A percentile compares a stretch with the other conserved stretches of the same genome.
Evolutionary conservation across 2,888 invertebrate genomes (phyloP).

Genomic region (Amphipyra berbera): DNA sequence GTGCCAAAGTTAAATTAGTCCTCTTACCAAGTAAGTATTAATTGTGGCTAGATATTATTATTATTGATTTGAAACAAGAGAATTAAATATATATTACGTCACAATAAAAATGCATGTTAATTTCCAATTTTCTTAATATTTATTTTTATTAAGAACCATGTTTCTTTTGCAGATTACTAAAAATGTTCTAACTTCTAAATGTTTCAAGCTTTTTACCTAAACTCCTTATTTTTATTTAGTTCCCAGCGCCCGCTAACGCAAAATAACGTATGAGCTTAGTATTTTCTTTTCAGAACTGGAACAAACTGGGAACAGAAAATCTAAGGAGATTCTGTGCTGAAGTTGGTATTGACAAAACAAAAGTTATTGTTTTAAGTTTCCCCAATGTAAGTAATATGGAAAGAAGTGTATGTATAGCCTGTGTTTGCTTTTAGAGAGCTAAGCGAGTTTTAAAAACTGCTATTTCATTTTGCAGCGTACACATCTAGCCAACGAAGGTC

Average conservation of each 20-base stretch:
- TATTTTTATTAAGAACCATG: constrained; percentile 28
- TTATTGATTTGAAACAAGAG: no score
- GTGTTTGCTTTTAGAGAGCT: constrained; percentile 13
- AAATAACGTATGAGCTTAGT: constrained; percentile 56
- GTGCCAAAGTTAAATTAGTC: no score
- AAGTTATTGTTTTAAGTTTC: constrained; percentile 64
- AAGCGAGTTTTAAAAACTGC: background rate
- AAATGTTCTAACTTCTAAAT: constrained; percentile 41
- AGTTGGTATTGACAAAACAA: constrained; percentile 73
- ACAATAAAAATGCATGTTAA: no score
- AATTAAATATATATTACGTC: background rate
- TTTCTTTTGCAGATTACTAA: constrained; percentile 19
- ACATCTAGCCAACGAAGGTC: no score
- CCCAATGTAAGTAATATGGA: constrained; percentile 40
- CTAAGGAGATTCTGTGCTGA: constrained; percentile 67
- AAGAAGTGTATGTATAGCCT: constrained; percentile 14
- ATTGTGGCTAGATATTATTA: no score
- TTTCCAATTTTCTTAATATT: constrained; percentile 2
- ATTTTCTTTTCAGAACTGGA: constrained; percentile 71
- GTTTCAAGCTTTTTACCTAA: constrained; percentile 38
- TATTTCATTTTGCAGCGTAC: no score
- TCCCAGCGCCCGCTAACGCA: constrained; percentile 34
- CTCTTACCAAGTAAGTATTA: no score
- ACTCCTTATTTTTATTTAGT: constrained; percentile 45
- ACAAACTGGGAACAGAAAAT: constrained; percentile 68